phyloP scores from a whole-genome alignment of 2,888 invertebrate species.

The Seira sanloemensis region DNA sequence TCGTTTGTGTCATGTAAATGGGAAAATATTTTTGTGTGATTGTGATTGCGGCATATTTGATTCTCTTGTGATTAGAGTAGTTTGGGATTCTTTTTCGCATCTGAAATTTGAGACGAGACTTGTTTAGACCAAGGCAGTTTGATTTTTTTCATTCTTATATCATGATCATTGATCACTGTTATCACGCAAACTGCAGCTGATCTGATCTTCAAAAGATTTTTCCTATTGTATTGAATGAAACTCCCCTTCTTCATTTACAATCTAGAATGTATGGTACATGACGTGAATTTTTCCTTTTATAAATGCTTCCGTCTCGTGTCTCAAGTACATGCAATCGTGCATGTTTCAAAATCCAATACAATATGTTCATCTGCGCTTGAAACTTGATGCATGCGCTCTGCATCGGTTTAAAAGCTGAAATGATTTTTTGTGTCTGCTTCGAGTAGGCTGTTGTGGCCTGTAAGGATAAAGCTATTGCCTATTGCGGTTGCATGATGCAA shows the following conservation, averaged over 20 bases:
- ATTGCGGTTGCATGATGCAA: constrained; percentile 32
- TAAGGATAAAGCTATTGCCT: too few species aligned
- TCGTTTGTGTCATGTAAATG: neutral
- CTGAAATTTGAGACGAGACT: constrained; percentile 11
- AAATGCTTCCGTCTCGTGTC: neutral
- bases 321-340: neutral
- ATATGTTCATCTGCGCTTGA: neutral
- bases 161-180: neutral
- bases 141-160: neutral
- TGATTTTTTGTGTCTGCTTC: too few species aligned
- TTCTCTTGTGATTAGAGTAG: neutral
- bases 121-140: neutral
- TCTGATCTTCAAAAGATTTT: constrained; percentile 16
- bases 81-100: neutral
- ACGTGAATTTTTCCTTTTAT: neutral
- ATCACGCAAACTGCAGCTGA: constrained; percentile 58
- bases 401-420: neutral
- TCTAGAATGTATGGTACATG: too few species aligned
- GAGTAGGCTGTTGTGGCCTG: neutral
- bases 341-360: neutral
- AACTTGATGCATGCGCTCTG: neutral
- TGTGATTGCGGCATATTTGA: constrained; percentile 36
- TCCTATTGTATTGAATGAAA: constrained; percentile 18
- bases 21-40: neutral
- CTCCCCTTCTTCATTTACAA: constrained; percentile 59